A percentile compares a stretch with the other conserved stretches of the same genome.
These are phyloP conservation scores for Thaumatotibia leucotreta DNA, from an alignment of 1,140 invertebrate genomes.

Conservation along the genomic window DNA sequence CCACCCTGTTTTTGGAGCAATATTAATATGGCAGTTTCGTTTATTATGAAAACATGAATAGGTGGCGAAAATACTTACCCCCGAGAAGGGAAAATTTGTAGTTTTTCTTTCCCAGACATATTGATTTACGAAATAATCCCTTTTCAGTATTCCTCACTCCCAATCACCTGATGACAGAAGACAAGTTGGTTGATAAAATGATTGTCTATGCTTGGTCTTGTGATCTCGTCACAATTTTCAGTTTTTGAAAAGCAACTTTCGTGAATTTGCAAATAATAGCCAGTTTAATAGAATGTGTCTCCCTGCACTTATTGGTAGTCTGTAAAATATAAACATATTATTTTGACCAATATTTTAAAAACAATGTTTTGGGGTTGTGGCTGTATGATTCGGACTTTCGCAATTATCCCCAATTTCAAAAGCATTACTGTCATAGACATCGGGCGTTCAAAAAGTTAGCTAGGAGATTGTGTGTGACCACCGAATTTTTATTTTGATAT, in stretches of 20 bases:
- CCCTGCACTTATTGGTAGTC: neutral
- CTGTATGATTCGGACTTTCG: neutral
- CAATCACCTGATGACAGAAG: slow-evolving; percentile 74
- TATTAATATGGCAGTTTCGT: neutral
- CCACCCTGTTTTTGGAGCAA: neutral
- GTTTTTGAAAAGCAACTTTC: neutral
- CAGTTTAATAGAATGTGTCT: neutral
- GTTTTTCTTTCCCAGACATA: slow-evolving; percentile 96
- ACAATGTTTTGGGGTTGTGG: slow-evolving; percentile 68
- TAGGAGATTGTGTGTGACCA: slow-evolving; percentile 46
- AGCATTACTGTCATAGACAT: neutral
- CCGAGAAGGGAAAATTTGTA: slow-evolving; percentile 98
- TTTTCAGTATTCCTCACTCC: slow-evolving; percentile 58
- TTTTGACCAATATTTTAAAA: neutral
- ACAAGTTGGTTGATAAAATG: slow-evolving; percentile 59
- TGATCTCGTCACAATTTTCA: slow-evolving; percentile 47
- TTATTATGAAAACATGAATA: neutral
- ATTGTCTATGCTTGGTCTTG: slow-evolving; percentile 71
- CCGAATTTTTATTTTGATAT: neutral
- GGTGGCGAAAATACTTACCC: slow-evolving; percentile 85
- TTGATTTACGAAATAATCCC: slow-evolving; percentile 71
- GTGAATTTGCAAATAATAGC: neutral
- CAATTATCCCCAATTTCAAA: slow-evolving; percentile 85
- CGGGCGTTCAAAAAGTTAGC: neutral
- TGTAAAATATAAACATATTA: neutral